Evolutionary conservation across 2,113 vertebrate genomes (phyloP).

Genomic region (Lamprologus speciosus): DNA sequence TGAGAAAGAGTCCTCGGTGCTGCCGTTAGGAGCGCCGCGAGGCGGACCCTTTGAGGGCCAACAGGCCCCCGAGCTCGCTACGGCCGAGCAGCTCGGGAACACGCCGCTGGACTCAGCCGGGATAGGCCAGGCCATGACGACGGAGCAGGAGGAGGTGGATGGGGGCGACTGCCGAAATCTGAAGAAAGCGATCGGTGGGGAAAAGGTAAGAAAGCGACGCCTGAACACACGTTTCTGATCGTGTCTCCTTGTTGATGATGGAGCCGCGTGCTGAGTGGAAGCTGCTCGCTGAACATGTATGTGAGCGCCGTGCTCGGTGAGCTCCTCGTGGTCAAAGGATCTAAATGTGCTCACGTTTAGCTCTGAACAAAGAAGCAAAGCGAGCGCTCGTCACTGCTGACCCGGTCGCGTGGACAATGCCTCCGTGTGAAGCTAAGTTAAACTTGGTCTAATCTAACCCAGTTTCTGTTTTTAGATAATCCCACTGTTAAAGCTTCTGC

Average conservation of each 20-base stretch:
- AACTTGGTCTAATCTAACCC: background rate
- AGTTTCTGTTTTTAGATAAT: background rate
- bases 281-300: background rate
- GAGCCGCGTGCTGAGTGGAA: background rate
- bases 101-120: conserved; percentile 80
- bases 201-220: conserved; percentile 81
- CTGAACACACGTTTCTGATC: background rate
- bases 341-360: background rate
- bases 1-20: conserved; percentile 79
- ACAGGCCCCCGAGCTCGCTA: conserved; percentile 73
- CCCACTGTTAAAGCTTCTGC: background rate
- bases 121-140: conserved; percentile 79
- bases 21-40: conserved; percentile 71
- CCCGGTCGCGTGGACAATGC: background rate
- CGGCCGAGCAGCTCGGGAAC: conserved; percentile 81
- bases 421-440: background rate
- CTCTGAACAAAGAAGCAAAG: background rate
- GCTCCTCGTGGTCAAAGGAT: background rate
- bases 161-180: conserved; percentile 79
- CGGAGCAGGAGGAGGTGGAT: conserved; percentile 85
- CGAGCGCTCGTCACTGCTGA: background rate
- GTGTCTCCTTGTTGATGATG: background rate
- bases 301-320: background rate
- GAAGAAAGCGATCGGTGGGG: conserved; percentile 82
- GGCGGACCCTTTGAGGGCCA: conserved; percentile 78